These are phyloP conservation scores for Paratrypauchen microcephalus DNA, from an alignment of 2,797 vertebrate species.

Conservation along the genomic window DNA sequence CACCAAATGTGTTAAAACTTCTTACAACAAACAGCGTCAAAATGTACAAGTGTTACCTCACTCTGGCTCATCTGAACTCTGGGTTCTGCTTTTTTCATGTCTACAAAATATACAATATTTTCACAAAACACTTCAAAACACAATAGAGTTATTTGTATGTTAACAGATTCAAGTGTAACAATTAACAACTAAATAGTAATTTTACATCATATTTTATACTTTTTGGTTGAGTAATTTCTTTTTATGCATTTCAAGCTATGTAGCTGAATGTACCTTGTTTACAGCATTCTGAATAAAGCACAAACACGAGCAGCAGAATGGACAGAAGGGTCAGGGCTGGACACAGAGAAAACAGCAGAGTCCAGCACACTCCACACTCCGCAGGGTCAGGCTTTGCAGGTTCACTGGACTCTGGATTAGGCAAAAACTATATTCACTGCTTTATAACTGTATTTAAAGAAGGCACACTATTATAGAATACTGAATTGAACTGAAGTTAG, in stretches of 20 bases:
- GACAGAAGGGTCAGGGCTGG: slow-evolving; percentile 17
- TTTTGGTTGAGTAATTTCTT: neutral
- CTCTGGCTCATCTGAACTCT: neutral
- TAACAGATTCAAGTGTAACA: too few species aligned
- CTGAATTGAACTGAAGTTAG: too few species aligned
- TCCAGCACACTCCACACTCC: slow-evolving; percentile 13
- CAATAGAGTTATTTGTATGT: too few species aligned
- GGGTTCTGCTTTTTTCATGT: neutral
- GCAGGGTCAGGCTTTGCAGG: too few species aligned
- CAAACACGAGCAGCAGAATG: slow-evolving; percentile 6
- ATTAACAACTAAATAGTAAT: too few species aligned
- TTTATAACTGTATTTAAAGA: too few species aligned
- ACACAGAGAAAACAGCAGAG: slow-evolving; percentile 32
- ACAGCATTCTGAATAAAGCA: slow-evolving; percentile 14
- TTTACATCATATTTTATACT: too few species aligned
- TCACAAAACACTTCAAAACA: neutral
- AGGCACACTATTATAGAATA: too few species aligned
- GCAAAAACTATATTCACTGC: neutral
- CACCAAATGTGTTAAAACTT: neutral
- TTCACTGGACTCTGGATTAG: slow-evolving; percentile 10
- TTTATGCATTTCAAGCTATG: neutral
- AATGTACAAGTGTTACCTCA: slow-evolving; percentile 19
- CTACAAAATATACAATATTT: neutral
- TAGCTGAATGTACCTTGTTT: slow-evolving; percentile 19
- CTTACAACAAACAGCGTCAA: neutral